A percentile compares a stretch with the other conserved stretches of the same genome.
Conservation (phyloP, 2,888 invertebrate genomes). For the Sphaerophoria rueppellii region DNA sequence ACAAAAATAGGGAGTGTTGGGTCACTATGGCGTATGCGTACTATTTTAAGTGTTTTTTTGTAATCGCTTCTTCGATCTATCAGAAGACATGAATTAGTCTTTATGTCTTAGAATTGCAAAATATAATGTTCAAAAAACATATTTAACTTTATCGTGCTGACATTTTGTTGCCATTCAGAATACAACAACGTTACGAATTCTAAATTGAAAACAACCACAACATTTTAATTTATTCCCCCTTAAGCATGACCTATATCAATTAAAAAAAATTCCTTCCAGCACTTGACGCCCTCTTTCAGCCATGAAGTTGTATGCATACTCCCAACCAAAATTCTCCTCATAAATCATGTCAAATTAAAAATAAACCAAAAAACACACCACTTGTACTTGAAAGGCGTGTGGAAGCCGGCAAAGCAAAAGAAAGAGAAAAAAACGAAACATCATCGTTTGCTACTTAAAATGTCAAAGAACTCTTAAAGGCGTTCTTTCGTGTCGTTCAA, state of each 20-base stretch:
- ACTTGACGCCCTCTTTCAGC: neutral
- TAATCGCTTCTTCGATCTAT: too few species aligned
- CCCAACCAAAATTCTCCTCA: neutral
- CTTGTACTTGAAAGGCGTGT: neutral
- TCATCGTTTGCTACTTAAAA: conserved; percentile 62
- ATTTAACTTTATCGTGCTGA: too few species aligned
- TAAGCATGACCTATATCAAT: conserved; percentile 15
- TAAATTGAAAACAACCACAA: too few species aligned
- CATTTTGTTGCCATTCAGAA: too few species aligned
- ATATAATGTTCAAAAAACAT: too few species aligned
- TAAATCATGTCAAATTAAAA: conserved; percentile 15
- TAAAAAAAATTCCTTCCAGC: neutral
- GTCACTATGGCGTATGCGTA: too few species aligned
- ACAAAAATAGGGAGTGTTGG: too few species aligned
- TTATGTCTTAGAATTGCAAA: too few species aligned
- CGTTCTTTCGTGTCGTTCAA: conserved; percentile 50
- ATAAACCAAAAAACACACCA: conserved; percentile 5
- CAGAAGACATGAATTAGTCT: too few species aligned
- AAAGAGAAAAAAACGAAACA: conserved; percentile 25
- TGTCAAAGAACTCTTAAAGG: conserved; percentile 68
- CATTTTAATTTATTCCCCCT: too few species aligned
- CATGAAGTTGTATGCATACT: neutral
- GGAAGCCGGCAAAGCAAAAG: neutral
- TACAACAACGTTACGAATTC: too few species aligned
- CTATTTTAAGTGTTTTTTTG: too few species aligned